Percentiles rank a stretch among this genome's conserved stretches.
Conservation (phyloP, 2,888 invertebrate species). For the Nomada flava region DNA sequence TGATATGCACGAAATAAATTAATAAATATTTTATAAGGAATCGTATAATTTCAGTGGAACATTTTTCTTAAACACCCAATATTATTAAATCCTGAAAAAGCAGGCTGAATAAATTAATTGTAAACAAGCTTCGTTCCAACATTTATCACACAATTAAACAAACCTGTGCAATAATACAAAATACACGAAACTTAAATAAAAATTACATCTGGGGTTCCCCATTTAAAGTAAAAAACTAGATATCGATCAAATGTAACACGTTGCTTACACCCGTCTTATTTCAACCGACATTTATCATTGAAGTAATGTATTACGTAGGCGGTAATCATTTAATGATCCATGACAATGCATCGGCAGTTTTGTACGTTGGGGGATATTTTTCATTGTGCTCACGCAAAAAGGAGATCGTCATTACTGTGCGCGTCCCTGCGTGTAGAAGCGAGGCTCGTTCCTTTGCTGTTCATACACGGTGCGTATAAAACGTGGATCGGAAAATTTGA, state of each 20-base stretch:
- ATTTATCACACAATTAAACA: no score
- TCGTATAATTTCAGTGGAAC: no score
- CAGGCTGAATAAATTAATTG: no score
- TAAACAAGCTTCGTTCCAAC: no score
- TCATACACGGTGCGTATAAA: slow-evolving; percentile 31
- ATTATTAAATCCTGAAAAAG: no score
- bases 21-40: no score
- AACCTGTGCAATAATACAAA: no score
- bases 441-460: slow-evolving; percentile 15
- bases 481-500: slow-evolving; percentile 39
- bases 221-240: background rate
- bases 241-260: background rate
- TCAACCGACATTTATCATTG: slow-evolving; percentile 26
- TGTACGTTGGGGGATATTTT: slow-evolving; percentile 25
- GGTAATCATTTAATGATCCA: slow-evolving; percentile 20
- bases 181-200: no score
- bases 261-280: background rate
- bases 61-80: no score
- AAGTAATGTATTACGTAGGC: slow-evolving; percentile 8
- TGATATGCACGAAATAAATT: no score
- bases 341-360: slow-evolving; percentile 45
- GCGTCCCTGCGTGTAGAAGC: slow-evolving; percentile 23
- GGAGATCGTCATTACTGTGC: slow-evolving; percentile 19
- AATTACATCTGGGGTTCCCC: background rate
- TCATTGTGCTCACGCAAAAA: slow-evolving; percentile 35